Conservation (phyloP, 2,888 invertebrate genomes). For the Pilophorus perplexus region DNA sequence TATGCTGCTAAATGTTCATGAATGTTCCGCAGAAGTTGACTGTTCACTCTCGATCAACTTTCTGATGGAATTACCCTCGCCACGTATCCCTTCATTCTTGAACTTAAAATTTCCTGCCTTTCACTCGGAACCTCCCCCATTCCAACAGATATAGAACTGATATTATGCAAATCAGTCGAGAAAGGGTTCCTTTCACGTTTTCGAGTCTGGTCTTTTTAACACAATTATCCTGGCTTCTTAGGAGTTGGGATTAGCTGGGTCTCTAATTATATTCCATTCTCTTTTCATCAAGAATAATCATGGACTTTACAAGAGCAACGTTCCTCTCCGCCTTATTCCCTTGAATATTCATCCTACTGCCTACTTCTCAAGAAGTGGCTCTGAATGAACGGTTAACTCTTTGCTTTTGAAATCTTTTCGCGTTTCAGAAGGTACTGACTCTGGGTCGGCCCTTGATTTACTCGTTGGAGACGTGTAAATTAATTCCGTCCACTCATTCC, state of each 20-base stretch:
- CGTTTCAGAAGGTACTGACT: not conserved
- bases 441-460: not conserved
- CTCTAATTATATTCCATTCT: constrained; percentile 40
- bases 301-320: constrained; percentile 34
- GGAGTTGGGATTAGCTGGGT: constrained; percentile 24
- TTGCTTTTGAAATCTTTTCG: constrained; percentile 5
- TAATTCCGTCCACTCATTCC: constrained; percentile 10
- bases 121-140: not conserved
- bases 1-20: no score
- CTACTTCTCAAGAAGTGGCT: not conserved
- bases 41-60: not conserved
- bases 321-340: not conserved
- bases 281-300: constrained; percentile 40
- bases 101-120: constrained; percentile 12
- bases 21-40: no score
- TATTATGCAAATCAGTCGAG: constrained; percentile 35
- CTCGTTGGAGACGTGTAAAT: constrained; percentile 9
- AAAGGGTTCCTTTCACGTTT: not conserved
- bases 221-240: constrained; percentile 32
- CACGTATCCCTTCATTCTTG: not conserved
- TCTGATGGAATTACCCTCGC: constrained; percentile 19
- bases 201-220: constrained; percentile 26
- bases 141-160: constrained; percentile 26
- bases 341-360: constrained; percentile 33
- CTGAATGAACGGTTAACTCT: constrained; percentile 26